These are phyloP conservation scores for Poecile montanus DNA, from an alignment of 2,797 vertebrate genomes.

Conservation along the genomic window DNA sequence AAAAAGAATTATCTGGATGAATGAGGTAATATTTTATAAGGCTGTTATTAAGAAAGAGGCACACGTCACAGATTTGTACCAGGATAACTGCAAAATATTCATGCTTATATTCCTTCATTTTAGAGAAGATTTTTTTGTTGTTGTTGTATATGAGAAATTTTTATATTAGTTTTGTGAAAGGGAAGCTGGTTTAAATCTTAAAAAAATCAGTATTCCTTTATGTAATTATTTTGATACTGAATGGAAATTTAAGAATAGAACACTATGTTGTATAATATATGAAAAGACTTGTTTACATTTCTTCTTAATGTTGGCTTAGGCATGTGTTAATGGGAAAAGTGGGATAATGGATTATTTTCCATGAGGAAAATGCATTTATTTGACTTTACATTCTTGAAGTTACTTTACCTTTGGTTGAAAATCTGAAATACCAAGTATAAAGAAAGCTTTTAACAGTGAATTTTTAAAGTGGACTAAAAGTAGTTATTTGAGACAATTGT, in stretches of 20 bases:
- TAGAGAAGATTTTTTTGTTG: not conserved
- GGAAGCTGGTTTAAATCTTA: not conserved
- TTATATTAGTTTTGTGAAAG: not conserved
- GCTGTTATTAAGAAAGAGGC: not conserved
- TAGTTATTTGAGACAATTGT: not conserved
- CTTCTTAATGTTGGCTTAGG: not conserved
- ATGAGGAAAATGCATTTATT: not conserved
- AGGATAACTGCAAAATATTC: not conserved
- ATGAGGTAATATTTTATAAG: not conserved
- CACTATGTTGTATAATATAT: not conserved
- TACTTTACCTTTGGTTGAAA: not conserved
- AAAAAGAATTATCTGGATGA: not conserved
- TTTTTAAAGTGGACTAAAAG: not conserved
- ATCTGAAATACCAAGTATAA: not conserved
- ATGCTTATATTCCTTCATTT: not conserved
- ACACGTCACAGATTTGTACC: not conserved
- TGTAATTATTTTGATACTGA: not conserved
- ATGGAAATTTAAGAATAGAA: not conserved
- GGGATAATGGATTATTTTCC: not conserved
- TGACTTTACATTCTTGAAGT: not conserved
- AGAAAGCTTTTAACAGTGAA: not conserved
- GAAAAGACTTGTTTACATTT: not conserved
- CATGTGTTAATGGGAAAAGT: not conserved
- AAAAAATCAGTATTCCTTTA: not conserved
- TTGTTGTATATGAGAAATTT: not conserved